Conservation (phyloP, 2,797 vertebrate species). For the Zonotrichia albicollis region DNA sequence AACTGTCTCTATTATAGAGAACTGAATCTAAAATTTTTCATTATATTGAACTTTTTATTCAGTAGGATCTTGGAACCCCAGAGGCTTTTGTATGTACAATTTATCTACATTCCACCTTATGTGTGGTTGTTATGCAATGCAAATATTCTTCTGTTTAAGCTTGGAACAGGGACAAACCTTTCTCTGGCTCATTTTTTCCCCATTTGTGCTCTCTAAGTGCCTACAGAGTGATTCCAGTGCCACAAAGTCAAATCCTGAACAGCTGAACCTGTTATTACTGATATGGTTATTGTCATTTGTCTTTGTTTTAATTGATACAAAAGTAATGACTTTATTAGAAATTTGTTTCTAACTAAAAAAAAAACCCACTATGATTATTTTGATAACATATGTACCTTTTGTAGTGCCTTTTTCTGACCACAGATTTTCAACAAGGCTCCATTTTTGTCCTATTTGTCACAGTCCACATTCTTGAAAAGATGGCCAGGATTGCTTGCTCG, state of each 20-base stretch:
- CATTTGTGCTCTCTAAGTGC: not conserved
- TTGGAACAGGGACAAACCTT: not conserved
- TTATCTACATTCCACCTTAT: not conserved
- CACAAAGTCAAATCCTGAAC: not conserved
- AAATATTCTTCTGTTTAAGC: not conserved
- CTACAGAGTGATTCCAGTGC: not conserved
- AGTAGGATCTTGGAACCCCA: not conserved
- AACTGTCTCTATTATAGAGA: not conserved
- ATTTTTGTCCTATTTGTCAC: not conserved
- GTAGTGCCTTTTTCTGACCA: not conserved
- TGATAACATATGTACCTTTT: not conserved
- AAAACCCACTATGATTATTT: accelerated
- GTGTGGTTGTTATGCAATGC: not conserved
- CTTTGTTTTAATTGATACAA: not conserved
- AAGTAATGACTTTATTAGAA: not conserved
- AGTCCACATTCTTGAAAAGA: not conserved
- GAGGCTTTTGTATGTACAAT: not conserved
- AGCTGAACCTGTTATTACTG: not conserved
- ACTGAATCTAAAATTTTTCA: not conserved
- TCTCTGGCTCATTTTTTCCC: accelerated
- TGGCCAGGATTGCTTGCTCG: not conserved
- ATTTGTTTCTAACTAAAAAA: not conserved
- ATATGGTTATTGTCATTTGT: not conserved
- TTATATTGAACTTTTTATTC: not conserved
- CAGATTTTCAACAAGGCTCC: not conserved